Evolutionary conservation across 1,140 invertebrate species (phyloP).

Genomic region (Pissodes strobi): DNA sequence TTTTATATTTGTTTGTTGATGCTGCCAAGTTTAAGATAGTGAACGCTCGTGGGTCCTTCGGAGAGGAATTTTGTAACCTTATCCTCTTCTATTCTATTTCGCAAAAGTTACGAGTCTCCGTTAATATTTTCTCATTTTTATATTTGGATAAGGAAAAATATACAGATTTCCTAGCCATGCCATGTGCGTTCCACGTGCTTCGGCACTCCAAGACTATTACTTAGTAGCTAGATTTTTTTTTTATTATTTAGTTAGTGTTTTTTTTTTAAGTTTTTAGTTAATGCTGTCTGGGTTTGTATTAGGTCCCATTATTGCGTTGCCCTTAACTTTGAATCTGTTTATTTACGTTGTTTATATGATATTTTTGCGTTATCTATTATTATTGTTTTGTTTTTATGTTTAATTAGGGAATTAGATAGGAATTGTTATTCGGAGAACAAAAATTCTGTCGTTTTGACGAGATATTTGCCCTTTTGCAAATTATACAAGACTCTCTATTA

Average conservation of each 20-base stretch:
- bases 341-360: slow-evolving; percentile 1
- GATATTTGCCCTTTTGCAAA: not conserved
- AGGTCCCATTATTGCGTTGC: slow-evolving; percentile 15
- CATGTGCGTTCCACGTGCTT: slow-evolving; percentile 11
- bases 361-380: slow-evolving; percentile 4
- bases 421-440: not conserved
- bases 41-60: slow-evolving; percentile 30
- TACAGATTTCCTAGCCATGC: slow-evolving; percentile 7
- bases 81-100: too few species aligned
- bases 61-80: slow-evolving; percentile 6
- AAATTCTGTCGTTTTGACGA: not conserved
- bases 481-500: not conserved
- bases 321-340: slow-evolving; percentile 4
- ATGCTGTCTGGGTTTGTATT: slow-evolving; percentile 18
- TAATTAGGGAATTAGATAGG: not conserved
- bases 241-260: slow-evolving; percentile 37
- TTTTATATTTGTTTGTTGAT: slow-evolving; percentile 56
- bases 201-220: slow-evolving; percentile 46
- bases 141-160: not conserved
- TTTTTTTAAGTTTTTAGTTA: slow-evolving; percentile 36
- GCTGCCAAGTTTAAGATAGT: slow-evolving; percentile 58
- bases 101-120: too few species aligned
- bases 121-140: too few species aligned
- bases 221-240: slow-evolving; percentile 47
- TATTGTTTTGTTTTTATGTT: slow-evolving; percentile 4